Evolutionary conservation across 2,113 vertebrate species (phyloP).

Genomic region (Peromyscus californicus): DNA sequence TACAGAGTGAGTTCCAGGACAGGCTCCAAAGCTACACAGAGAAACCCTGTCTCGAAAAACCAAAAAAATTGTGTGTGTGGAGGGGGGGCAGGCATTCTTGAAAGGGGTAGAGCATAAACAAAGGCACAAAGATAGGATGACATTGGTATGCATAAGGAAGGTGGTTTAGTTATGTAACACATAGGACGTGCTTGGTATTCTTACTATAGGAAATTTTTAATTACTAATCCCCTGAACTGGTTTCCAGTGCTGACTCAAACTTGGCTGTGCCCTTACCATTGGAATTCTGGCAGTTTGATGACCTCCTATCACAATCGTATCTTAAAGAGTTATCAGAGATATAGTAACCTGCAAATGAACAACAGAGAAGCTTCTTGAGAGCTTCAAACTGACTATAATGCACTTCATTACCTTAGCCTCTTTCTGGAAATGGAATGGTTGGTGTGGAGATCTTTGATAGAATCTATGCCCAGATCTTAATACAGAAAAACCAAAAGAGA

Average conservation of each 20-base stretch:
- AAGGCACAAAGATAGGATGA: slow-evolving; percentile 25
- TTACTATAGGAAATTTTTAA: slow-evolving; percentile 42
- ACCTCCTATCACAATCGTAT: background rate
- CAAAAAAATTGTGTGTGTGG: too few species aligned
- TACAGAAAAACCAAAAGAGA: slow-evolving; percentile 9
- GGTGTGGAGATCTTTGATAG: background rate
- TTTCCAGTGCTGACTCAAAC: slow-evolving; percentile 27
- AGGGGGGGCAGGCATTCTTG: background rate
- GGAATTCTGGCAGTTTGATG: slow-evolving; percentile 25
- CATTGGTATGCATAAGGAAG: slow-evolving; percentile 19
- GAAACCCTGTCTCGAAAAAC: too few species aligned
- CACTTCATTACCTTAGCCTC: slow-evolving; percentile 26
- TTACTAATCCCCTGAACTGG: background rate
- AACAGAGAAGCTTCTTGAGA: slow-evolving; percentile 19
- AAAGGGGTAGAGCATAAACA: background rate
- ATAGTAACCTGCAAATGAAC: slow-evolving; percentile 24
- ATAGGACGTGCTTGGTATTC: background rate
- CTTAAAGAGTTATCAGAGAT: slow-evolving; percentile 25
- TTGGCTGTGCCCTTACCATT: background rate
- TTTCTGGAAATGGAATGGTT: slow-evolving; percentile 43
- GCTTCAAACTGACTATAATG: slow-evolving; percentile 34
- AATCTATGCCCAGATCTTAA: slow-evolving; percentile 40
- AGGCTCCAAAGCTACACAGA: too few species aligned
- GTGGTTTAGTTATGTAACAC: background rate
- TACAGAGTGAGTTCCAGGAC: too few species aligned